These are phyloP conservation scores for Phodopus roborovskii DNA, from an alignment of 2,113 vertebrate species.

Conservation along the genomic window DNA sequence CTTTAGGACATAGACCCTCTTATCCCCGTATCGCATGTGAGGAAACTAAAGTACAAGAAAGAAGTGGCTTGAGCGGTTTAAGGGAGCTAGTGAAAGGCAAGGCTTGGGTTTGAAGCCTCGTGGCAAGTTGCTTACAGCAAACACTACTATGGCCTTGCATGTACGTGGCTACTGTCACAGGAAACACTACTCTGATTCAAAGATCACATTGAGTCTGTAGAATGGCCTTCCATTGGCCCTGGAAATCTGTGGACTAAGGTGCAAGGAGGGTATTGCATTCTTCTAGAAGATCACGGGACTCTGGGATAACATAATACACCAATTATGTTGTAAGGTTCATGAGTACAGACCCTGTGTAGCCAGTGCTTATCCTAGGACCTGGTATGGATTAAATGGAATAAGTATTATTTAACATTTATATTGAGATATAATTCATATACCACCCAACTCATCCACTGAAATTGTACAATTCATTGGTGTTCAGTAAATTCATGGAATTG, in stretches of 20 bases:
- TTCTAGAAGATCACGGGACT: not conserved
- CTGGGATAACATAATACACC: not conserved
- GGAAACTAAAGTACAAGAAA: slow-evolving; percentile 2
- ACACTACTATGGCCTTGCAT: not conserved
- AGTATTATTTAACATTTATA: not conserved
- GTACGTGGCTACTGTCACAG: not conserved
- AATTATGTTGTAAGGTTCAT: not conserved
- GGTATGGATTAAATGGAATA: not conserved
- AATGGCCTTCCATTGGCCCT: not conserved
- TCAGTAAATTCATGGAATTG: not conserved
- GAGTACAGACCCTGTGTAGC: not conserved
- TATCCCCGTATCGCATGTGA: not conserved
- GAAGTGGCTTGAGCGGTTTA: not conserved
- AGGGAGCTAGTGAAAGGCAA: not conserved
- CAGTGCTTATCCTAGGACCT: not conserved
- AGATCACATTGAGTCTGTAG: not conserved
- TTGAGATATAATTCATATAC: not conserved
- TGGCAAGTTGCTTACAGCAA: not conserved
- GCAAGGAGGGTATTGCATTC: not conserved
- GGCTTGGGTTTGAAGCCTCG: not conserved
- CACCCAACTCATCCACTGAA: not conserved
- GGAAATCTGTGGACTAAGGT: not conserved
- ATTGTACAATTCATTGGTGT: not conserved
- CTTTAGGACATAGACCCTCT: not conserved
- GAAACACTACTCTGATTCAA: not conserved